Evolutionary conservation across 2,888 invertebrate genomes (phyloP).

Genomic region (Litoditis marina): DNA sequence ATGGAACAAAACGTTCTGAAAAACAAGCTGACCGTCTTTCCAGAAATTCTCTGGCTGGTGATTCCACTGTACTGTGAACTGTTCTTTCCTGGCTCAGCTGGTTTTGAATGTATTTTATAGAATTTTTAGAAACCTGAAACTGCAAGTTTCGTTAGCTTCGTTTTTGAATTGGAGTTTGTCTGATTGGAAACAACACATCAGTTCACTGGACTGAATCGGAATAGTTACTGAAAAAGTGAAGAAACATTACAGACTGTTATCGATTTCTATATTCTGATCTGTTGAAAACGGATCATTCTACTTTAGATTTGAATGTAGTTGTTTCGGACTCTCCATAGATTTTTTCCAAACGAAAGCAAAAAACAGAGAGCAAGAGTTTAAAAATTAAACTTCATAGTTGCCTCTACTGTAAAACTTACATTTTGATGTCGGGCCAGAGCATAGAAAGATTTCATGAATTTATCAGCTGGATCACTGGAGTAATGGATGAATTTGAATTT

Average conservation of each 20-base stretch:
- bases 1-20: too few relatives aligned
- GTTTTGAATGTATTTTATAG: slow-evolving; percentile 35
- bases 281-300: too few relatives aligned
- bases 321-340: too few relatives aligned
- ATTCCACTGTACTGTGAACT: slow-evolving; percentile 46
- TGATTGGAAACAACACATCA: background rate
- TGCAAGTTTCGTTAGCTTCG: background rate
- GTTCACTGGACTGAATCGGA: background rate
- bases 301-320: too few relatives aligned
- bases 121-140: slow-evolving; percentile 36
- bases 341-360: too few relatives aligned
- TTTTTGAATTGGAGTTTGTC: background rate
- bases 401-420: slow-evolving; percentile 13
- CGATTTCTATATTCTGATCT: too few relatives aligned
- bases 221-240: background rate
- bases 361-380: too few relatives aligned
- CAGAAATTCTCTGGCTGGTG: slow-evolving; percentile 39
- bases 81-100: slow-evolving; percentile 42
- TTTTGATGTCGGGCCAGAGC: slow-evolving; percentile 27
- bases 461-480: slow-evolving; percentile 34
- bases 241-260: too few relatives aligned
- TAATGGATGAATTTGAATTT: slow-evolving; percentile 41
- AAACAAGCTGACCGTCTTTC: slow-evolving; percentile 26
- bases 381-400: too few relatives aligned
- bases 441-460: slow-evolving; percentile 31